Conservation (phyloP, 2,113 vertebrate genomes). For the Chunga burmeisteri region DNA sequence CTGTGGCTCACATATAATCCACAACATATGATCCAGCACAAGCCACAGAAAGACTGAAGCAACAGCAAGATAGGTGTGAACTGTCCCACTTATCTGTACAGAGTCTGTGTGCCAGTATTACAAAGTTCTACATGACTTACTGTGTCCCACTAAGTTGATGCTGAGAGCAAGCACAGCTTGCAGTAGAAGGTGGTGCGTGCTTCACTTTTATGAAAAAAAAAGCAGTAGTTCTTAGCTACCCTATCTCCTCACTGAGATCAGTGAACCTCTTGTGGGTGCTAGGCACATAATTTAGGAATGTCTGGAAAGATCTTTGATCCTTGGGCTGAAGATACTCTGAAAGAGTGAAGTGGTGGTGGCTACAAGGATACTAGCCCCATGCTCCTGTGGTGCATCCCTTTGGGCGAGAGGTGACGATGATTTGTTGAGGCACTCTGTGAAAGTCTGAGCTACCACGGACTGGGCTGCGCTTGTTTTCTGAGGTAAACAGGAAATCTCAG, state of each 20-base stretch:
- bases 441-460: neutral
- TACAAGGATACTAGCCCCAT: neutral
- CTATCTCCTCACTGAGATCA: neutral
- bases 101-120: neutral
- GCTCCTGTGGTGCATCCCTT: fast-evolving
- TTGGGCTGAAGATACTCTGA: neutral
- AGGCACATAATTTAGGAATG: neutral
- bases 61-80: neutral
- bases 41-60: neutral
- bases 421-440: neutral
- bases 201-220: neutral
- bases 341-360: neutral
- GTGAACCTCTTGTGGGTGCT: neutral
- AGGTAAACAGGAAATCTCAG: constrained; percentile 48
- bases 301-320: neutral
- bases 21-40: neutral
- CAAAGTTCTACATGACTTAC: neutral
- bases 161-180: neutral
- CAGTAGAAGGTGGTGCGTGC: neutral
- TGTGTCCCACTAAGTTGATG: neutral
- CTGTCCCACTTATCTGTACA: neutral
- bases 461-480: neutral
- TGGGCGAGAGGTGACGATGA: neutral
- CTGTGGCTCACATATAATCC: neutral
- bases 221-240: neutral